Conservation (phyloP, 1,140 invertebrate genomes). For the Drosophila sproati region DNA sequence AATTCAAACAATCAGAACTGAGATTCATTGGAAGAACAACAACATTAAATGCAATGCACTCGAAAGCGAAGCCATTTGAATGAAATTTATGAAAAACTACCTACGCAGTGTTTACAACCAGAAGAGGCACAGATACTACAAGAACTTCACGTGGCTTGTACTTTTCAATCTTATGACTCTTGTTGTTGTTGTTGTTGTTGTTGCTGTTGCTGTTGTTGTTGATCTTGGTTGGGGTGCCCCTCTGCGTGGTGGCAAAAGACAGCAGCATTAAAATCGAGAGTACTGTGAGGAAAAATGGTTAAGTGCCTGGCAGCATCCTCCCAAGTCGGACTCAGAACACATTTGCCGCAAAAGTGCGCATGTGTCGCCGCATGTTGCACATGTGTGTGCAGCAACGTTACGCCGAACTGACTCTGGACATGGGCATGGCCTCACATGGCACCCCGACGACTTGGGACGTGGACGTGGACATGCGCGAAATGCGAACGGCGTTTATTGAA, state of each 20-base stretch:
- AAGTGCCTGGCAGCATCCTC: slow-evolving; percentile 40
- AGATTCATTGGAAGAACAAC: neutral
- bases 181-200: slow-evolving; percentile 13
- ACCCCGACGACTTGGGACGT: neutral
- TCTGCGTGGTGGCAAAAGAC: slow-evolving; percentile 39
- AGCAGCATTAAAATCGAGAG: slow-evolving; percentile 4
- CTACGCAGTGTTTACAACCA: slow-evolving; percentile 66
- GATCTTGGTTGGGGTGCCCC: slow-evolving; percentile 62
- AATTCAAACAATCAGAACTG: neutral
- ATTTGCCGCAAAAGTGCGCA: slow-evolving; percentile 38
- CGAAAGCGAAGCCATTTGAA: slow-evolving; percentile 54
- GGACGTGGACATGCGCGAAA: slow-evolving; percentile 63
- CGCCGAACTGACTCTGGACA: slow-evolving; percentile 39
- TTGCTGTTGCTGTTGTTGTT: slow-evolving; percentile 12
- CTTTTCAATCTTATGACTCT: slow-evolving; percentile 11
- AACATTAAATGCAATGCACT: slow-evolving; percentile 7
- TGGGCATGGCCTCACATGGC: slow-evolving; percentile 15
- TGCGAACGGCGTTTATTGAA: slow-evolving; percentile 71
- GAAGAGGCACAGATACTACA: slow-evolving; percentile 12
- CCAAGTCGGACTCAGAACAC: slow-evolving; percentile 63
- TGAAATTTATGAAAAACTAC: slow-evolving; percentile 70
- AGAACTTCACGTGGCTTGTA: slow-evolving; percentile 20
- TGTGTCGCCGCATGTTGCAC: slow-evolving; percentile 75
- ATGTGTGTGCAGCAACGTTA: slow-evolving; percentile 59
- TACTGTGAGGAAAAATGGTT: slow-evolving; percentile 36